phyloP scores from a whole-genome alignment of 2,113 vertebrate genomes.

The Erythrocebus patas region DNA sequence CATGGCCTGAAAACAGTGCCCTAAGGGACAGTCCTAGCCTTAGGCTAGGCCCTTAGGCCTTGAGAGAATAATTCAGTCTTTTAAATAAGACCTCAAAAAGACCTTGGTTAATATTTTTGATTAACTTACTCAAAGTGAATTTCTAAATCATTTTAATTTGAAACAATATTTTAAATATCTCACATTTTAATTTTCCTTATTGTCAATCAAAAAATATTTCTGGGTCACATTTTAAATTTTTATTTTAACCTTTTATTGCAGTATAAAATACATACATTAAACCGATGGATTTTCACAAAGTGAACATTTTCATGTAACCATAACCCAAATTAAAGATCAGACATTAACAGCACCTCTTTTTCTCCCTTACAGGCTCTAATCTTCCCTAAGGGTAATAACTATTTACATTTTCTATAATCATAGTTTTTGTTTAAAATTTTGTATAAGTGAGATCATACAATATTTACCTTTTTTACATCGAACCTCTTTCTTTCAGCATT shows the following conservation, averaged over 20 bases:
- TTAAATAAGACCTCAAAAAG: conserved; percentile 57
- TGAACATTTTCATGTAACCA: background rate
- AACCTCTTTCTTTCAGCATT: background rate
- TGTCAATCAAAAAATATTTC: conserved; percentile 21
- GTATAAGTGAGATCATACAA: background rate
- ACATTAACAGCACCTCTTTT: background rate
- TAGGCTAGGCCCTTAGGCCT: background rate
- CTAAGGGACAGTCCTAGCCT: background rate
- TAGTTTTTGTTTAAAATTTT: background rate
- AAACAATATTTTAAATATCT: background rate
- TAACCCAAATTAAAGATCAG: background rate
- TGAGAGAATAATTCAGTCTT: conserved; percentile 16
- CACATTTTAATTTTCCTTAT: background rate
- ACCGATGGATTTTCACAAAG: background rate
- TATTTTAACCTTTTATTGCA: background rate
- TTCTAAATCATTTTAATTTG: conserved; percentile 26
- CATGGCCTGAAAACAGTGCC: background rate
- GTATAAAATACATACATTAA: background rate
- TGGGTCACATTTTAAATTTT: background rate
- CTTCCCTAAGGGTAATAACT: fast-evolving
- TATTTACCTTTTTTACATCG: background rate
- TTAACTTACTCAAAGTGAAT: conserved; percentile 1
- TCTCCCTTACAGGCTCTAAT: background rate
- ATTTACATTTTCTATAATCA: background rate
- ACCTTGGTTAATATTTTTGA: conserved; percentile 21